A percentile compares a stretch with the other conserved stretches of the same genome.
These are phyloP conservation scores for Cheilosia soror DNA, from an alignment of 2,888 invertebrate species.

Conservation along the genomic window DNA sequence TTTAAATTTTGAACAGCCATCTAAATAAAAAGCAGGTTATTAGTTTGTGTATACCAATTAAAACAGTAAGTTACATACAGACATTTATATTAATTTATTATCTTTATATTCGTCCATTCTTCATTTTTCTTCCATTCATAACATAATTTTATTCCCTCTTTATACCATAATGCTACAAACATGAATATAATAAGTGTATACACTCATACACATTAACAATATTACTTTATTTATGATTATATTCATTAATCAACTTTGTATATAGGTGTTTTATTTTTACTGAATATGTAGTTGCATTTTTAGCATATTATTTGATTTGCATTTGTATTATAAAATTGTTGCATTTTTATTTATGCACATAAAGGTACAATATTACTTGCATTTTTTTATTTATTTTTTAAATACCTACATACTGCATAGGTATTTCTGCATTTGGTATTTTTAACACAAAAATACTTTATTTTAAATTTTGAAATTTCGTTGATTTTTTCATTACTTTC, in stretches of 20 bases:
- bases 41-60: background rate
- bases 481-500: constrained; percentile 60
- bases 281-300: constrained; percentile 45
- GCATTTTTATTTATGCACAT: constrained; percentile 38
- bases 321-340: constrained; percentile 54
- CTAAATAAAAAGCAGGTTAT: too few species aligned
- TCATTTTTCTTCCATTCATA: constrained; percentile 19
- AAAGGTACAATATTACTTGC: constrained; percentile 70
- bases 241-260: constrained; percentile 32
- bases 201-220: constrained; percentile 59
- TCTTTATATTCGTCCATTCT: constrained; percentile 33
- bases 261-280: constrained; percentile 32
- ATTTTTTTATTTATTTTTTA: constrained; percentile 37
- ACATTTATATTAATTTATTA: constrained; percentile 70
- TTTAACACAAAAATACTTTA: constrained; percentile 75
- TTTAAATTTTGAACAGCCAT: too few species aligned
- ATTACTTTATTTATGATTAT: constrained; percentile 49
- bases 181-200: constrained; percentile 61
- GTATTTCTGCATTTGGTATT: constrained; percentile 53
- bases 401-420: constrained; percentile 21
- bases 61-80: constrained; percentile 52
- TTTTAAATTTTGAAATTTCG: constrained; percentile 69
- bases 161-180: constrained; percentile 56
- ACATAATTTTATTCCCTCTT: constrained; percentile 22
- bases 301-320: constrained; percentile 75